Percentiles rank a stretch among this genome's conserved stretches.
phyloP scores from a whole-genome alignment of 2,113 vertebrate species.

The Macheiramphus alcinus region DNA sequence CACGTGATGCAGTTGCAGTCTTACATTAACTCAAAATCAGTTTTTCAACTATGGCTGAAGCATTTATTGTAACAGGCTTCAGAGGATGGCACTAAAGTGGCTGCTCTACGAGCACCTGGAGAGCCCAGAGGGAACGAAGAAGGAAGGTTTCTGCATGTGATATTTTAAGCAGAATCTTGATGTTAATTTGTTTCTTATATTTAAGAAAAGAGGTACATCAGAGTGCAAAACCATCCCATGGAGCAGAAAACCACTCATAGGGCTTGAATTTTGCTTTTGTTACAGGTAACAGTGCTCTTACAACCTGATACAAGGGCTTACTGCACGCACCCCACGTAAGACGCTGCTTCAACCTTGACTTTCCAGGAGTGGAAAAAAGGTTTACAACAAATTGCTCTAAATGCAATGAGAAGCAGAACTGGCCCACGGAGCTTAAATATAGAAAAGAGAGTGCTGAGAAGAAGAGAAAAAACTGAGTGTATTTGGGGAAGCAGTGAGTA shows the following conservation, averaged over 20 bases:
- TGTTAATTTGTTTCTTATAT: not conserved
- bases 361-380: not conserved
- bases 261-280: not conserved
- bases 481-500: slow-evolving; percentile 16
- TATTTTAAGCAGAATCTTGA: not conserved
- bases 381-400: not conserved
- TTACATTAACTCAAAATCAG: not conserved
- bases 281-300: not conserved
- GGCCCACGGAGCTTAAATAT: not conserved
- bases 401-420: not conserved
- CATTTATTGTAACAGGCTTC: not conserved
- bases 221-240: not conserved
- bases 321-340: not conserved
- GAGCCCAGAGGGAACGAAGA: not conserved
- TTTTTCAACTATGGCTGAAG: not conserved
- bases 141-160: not conserved
- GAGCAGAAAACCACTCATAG: not conserved
- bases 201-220: not conserved
- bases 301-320: not conserved
- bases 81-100: not conserved
- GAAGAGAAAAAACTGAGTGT: slow-evolving; percentile 9
- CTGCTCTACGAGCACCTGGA: not conserved
- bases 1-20: not conserved
- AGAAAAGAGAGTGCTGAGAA: not conserved
- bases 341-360: not conserved